Conservation (phyloP, 2,113 vertebrate species). For the Oncorhynchus keta region DNA sequence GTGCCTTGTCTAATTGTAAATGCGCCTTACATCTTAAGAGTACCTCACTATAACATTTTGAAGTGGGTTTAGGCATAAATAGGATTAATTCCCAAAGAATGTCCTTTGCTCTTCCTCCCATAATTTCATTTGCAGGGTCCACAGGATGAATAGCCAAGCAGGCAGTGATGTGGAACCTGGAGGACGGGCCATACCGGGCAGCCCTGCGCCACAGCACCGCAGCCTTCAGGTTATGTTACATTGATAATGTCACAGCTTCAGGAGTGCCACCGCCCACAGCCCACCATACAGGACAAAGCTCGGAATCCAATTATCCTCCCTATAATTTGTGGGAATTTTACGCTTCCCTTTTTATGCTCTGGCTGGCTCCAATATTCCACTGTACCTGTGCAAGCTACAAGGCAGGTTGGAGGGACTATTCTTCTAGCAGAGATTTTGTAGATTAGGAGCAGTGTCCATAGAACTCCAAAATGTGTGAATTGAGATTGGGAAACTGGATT, state of each 20-base stretch:
- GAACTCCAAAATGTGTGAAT: not conserved
- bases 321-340: conserved; percentile 71
- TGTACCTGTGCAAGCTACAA: conserved; percentile 7
- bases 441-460: not conserved
- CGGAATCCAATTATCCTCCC: conserved; percentile 67
- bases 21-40: conserved; percentile 63
- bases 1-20: conserved; percentile 71
- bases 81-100: conserved; percentile 80
- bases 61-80: conserved; percentile 76
- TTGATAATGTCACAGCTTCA: conserved; percentile 73
- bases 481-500: not conserved
- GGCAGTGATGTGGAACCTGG: conserved; percentile 66
- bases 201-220: conserved; percentile 34
- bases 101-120: conserved; percentile 77
- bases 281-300: conserved; percentile 60
- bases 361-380: conserved; percentile 37
- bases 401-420: not conserved
- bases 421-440: not conserved
- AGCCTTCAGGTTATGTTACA: conserved; percentile 77
- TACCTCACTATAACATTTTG: conserved; percentile 67
- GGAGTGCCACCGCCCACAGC: conserved; percentile 12
- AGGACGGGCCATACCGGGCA: conserved; percentile 66
- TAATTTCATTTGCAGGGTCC: conserved; percentile 79
- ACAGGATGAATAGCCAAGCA: conserved; percentile 78
- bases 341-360: not conserved